Evolutionary conservation across 2,888 invertebrate species (phyloP).

Genomic region (Polydrusus cervinus): DNA sequence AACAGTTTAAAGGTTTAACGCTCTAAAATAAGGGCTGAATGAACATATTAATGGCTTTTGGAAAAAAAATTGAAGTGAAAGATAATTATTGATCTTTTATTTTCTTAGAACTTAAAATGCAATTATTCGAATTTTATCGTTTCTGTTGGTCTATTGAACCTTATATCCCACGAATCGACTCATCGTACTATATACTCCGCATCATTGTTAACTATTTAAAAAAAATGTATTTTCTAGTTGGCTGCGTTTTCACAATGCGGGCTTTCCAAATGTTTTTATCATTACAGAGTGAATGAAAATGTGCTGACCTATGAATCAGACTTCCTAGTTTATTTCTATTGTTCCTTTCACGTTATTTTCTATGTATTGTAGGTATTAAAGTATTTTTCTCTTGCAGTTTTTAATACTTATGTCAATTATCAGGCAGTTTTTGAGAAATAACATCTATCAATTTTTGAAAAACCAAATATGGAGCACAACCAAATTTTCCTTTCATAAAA

Average conservation of each 20-base stretch:
- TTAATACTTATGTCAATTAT: too few relatives aligned
- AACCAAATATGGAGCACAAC: too few relatives aligned
- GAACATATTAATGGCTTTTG: too few relatives aligned
- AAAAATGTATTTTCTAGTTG: constrained; percentile 30
- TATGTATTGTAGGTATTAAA: too few relatives aligned
- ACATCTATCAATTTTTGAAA: too few relatives aligned
- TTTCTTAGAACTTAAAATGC: constrained; percentile 5
- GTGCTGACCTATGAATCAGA: constrained; percentile 34
- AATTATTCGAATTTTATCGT: not conserved
- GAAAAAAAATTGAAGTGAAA: not conserved
- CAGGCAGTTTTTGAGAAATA: too few relatives aligned
- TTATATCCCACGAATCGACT: constrained; percentile 18
- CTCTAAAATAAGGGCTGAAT: too few relatives aligned
- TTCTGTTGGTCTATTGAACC: constrained; percentile 10
- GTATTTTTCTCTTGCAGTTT: too few relatives aligned
- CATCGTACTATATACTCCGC: constrained; percentile 13
- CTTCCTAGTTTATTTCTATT: constrained; percentile 29
- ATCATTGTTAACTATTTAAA: constrained; percentile 32
- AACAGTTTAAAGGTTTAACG: too few relatives aligned
- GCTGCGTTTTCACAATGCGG: constrained; percentile 36
- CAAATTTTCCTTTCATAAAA: too few relatives aligned
- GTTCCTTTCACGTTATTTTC: too few relatives aligned
- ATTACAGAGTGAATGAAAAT: constrained; percentile 38
- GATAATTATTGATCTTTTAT: not conserved
- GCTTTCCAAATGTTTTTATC: constrained; percentile 15